Percentiles rank a stretch among this genome's conserved stretches.
phyloP scores from a whole-genome alignment of 2,888 invertebrate species.

The Calliscelio sp. region DNA sequence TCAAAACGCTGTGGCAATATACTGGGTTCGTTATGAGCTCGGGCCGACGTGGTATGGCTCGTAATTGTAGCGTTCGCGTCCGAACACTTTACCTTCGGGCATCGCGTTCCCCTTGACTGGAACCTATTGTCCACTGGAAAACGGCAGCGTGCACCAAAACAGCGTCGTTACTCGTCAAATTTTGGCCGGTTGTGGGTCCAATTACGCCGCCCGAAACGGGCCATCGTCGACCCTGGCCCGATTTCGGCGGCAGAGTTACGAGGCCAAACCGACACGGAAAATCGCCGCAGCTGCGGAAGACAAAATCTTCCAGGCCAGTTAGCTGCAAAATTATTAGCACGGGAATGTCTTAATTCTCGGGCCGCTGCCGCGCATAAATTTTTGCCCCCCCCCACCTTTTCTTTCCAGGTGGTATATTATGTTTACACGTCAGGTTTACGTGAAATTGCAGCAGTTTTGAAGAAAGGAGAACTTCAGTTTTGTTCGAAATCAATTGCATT shows the following conservation, averaged over 20 bases:
- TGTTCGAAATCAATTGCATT: too few relatives aligned
- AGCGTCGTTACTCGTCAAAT: slow-evolving; percentile 28
- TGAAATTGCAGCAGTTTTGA: neutral
- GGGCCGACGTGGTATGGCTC: slow-evolving; percentile 84
- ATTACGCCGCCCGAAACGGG: slow-evolving; percentile 36
- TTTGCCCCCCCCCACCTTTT: slow-evolving; percentile 72
- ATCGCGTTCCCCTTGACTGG: slow-evolving; percentile 78
- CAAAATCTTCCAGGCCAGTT: slow-evolving; percentile 80
- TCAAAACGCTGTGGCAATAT: slow-evolving; percentile 83
- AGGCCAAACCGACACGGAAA: slow-evolving; percentile 50
- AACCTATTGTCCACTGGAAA: slow-evolving; percentile 78
- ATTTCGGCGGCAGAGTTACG: slow-evolving; percentile 24
- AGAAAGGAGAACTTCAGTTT: neutral
- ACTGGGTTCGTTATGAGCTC: slow-evolving; percentile 85
- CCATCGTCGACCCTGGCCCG: slow-evolving; percentile 41
- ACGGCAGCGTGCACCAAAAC: slow-evolving; percentile 38
- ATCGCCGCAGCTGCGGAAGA: slow-evolving; percentile 73
- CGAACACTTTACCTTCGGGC: slow-evolving; percentile 82
- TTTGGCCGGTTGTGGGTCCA: slow-evolving; percentile 33
- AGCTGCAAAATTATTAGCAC: slow-evolving; percentile 84
- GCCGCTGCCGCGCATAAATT: slow-evolving; percentile 79
- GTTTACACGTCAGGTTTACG: slow-evolving; percentile 8
- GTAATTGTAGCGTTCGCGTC: slow-evolving; percentile 84
- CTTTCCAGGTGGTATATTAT: neutral
- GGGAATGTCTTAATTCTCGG: slow-evolving; percentile 84